Base-by-base conservation (phyloP, 92 coral and sea anemone genomes). In the Muricea muricata region DNA sequence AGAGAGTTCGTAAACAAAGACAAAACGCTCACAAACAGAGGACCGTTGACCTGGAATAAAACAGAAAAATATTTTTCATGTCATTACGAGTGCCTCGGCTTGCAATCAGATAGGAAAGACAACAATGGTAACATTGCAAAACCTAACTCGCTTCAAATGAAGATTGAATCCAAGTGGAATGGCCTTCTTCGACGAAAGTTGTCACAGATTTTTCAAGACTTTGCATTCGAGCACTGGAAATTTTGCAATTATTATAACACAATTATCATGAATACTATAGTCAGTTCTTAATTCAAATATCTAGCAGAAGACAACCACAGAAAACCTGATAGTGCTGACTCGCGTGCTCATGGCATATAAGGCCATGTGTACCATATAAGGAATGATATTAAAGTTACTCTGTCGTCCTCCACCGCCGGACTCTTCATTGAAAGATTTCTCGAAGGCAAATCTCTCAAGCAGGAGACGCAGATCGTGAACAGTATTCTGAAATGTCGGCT, bases 391-490 rank as follows among this genome's bases (percentile, higher is more conserved):
- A 87, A 96, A 91, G 87, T 96, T 96, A 42, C 98, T 92, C 82
- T 96, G 95, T 58, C 97, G 91, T 72, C 99, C 99, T 54, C 99
- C 99, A 15, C 99, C 99, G 33, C 96, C 98, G 7, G 99, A 93
- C 87, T 96, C 98, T 50, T 93, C 99, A 60, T 97, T 96, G 88
- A 96, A 96, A 12, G 99, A 91, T 42, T 90, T 87, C 75, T 96
- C 99, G 77, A 87, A 89, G 15, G 99, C 91, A 90, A 96, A 96
- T 48, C 99, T 91, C 83, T 90, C 95, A 13, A 96, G 82, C 75
- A 96, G 85, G 77, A 92, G 91, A 58, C 99, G 94, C 46, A 96
- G 89, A 61, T 96, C 99, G 75, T 96, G 99, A 80, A 96, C 77
- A 1, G 96, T 88, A 65, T 92, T 88, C 81, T 96, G 97, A 75